phyloP scores from a whole-genome alignment of 2,113 vertebrate genomes.

The Pithys albifrons region DNA sequence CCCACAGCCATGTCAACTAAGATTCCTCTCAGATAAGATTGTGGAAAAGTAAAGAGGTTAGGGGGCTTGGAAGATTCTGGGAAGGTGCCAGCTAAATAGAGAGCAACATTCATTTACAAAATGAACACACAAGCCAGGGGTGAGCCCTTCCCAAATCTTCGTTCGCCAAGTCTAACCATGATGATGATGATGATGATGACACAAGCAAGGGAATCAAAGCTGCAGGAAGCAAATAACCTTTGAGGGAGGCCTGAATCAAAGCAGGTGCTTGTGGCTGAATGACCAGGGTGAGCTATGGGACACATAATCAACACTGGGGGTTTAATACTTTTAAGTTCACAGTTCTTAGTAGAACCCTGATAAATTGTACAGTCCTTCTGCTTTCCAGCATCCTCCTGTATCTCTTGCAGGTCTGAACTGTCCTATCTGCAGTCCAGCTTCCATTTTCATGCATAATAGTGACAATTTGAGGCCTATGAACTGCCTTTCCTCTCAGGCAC shows the following conservation, averaged over 20 bases:
- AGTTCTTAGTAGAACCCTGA: background rate
- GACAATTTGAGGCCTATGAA: background rate
- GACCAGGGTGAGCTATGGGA: background rate
- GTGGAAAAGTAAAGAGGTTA: background rate
- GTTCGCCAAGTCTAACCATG: too few relatives aligned
- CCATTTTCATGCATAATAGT: background rate
- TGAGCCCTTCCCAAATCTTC: too few relatives aligned
- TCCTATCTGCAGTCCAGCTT: background rate
- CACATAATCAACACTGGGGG: background rate
- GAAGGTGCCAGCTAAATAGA: background rate
- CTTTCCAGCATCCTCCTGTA: background rate
- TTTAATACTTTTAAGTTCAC: background rate
- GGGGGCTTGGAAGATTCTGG: background rate
- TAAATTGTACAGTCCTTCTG: background rate
- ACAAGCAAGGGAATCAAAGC: background rate
- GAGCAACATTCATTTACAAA: background rate
- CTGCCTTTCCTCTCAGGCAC: background rate
- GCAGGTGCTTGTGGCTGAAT: fast-evolving
- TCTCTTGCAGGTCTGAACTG: background rate
- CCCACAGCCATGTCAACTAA: background rate
- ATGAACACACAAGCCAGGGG: background rate
- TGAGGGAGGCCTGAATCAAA: background rate
- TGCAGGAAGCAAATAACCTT: background rate
- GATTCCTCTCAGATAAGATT: background rate
- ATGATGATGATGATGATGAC: too few relatives aligned